phyloP scores from a whole-genome alignment of 2,888 invertebrate genomes.

The Yponomeuta malinellus region DNA sequence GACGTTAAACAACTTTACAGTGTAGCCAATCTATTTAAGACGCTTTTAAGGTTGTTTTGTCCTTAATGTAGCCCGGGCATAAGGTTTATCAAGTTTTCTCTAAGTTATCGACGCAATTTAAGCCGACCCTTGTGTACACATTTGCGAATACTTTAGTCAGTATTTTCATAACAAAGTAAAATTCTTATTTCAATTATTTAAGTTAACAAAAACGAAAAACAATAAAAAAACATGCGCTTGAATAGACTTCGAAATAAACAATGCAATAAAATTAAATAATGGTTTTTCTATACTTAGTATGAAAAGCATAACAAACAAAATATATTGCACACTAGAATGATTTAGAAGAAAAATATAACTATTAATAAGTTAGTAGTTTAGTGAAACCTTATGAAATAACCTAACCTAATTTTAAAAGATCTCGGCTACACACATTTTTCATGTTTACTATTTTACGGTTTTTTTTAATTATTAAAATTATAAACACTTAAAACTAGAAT shows the following conservation, averaged over 20 bases:
- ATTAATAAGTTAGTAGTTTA: constrained; percentile 23
- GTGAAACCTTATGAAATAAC: constrained; percentile 2
- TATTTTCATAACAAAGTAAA: constrained; percentile 18
- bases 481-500: constrained; percentile 75
- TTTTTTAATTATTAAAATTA: constrained; percentile 60
- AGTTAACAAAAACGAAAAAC: constrained; percentile 36
- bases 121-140: constrained; percentile 15
- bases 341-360: constrained; percentile 53
- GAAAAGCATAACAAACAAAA: constrained; percentile 58
- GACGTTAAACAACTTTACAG: too few species aligned
- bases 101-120: constrained; percentile 13
- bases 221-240: constrained; percentile 44
- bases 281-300: constrained; percentile 19
- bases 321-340: constrained; percentile 62
- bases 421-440: constrained; percentile 27
- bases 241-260: constrained; percentile 34
- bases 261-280: constrained; percentile 1
- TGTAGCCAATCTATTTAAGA: too few species aligned
- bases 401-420: constrained; percentile 38
- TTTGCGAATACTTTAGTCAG: not conserved
- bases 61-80: too few species aligned
- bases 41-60: too few species aligned
- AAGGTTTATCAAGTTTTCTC: not conserved
- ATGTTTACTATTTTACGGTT: constrained; percentile 27
- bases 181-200: constrained; percentile 26